Conservation (phyloP, 2,888 invertebrate species). For the Erebia ligea region DNA sequence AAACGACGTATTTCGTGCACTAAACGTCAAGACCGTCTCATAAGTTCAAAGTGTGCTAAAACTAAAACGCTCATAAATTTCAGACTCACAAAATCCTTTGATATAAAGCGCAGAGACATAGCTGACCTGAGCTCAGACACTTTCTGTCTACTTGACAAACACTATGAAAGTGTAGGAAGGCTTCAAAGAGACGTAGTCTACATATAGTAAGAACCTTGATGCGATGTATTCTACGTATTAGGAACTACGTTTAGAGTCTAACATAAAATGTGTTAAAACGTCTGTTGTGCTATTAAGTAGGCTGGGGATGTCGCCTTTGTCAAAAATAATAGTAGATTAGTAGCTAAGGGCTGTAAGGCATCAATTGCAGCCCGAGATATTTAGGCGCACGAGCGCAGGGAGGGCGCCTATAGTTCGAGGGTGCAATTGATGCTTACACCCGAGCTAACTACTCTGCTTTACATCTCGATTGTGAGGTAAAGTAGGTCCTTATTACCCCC, state of each 20-base stretch:
- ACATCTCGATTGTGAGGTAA: no score
- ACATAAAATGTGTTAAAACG: neutral
- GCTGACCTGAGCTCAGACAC: conserved; percentile 12
- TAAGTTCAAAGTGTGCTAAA: conserved; percentile 3
- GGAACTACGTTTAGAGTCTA: neutral
- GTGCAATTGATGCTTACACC: no score
- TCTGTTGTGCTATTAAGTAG: neutral
- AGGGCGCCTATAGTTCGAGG: no score
- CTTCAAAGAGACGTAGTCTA: neutral
- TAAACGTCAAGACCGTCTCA: conserved; percentile 1
- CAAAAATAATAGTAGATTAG: no score
- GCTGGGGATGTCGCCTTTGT: no score
- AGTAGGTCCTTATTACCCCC: no score
- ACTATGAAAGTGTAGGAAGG: neutral
- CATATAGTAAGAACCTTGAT: neutral
- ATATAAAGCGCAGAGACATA: conserved; percentile 19
- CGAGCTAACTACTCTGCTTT: no score
- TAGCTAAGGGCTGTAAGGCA: no score
- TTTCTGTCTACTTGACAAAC: conserved; percentile 13
- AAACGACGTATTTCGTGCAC: neutral
- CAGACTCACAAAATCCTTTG: conserved; percentile 19
- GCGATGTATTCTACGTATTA: neutral
- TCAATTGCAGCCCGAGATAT: no score
- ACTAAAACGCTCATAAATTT: conserved; percentile 12
- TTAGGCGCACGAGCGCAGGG: no score